Evolutionary conservation across 2,113 vertebrate species (phyloP).

Genomic region (Crotalus helleri): DNA sequence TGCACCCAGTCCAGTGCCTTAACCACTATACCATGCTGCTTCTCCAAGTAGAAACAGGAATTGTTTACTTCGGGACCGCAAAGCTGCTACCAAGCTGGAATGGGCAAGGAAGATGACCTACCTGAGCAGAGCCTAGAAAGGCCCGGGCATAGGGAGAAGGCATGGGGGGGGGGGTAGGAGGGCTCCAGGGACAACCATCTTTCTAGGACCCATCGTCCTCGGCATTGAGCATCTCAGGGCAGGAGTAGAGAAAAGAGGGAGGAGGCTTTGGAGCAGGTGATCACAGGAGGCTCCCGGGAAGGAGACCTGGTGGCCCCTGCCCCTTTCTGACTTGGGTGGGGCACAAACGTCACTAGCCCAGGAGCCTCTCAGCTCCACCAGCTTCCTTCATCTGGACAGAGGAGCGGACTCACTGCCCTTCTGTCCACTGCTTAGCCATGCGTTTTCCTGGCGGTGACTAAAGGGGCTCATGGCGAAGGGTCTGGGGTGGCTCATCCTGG

Average conservation of each 20-base stretch:
- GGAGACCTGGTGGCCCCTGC: not conserved
- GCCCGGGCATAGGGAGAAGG: not conserved
- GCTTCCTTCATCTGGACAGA: not conserved
- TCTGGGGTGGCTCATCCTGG: not conserved
- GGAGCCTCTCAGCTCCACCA: not conserved
- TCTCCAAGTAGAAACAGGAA: not conserved
- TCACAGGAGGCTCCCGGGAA: not conserved
- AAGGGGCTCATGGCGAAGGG: not conserved
- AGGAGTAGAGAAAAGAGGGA: not conserved
- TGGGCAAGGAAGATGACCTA: not conserved
- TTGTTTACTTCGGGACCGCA: not conserved
- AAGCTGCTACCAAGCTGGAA: not conserved
- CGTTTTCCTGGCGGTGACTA: not conserved
- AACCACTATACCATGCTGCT: not conserved
- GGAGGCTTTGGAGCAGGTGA: not conserved
- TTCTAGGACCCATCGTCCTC: not conserved
- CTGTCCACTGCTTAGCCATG: not conserved
- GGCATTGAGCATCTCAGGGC: not conserved
- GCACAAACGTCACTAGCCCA: not conserved
- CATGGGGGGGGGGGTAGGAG: not conserved
- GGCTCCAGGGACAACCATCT: not conserved
- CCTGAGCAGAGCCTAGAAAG: not conserved
- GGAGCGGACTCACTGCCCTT: not conserved
- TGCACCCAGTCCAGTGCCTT: not conserved
- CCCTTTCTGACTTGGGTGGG: not conserved